phyloP scores from a whole-genome alignment of 2,888 invertebrate species.

The Cryptosula pallasiana region DNA sequence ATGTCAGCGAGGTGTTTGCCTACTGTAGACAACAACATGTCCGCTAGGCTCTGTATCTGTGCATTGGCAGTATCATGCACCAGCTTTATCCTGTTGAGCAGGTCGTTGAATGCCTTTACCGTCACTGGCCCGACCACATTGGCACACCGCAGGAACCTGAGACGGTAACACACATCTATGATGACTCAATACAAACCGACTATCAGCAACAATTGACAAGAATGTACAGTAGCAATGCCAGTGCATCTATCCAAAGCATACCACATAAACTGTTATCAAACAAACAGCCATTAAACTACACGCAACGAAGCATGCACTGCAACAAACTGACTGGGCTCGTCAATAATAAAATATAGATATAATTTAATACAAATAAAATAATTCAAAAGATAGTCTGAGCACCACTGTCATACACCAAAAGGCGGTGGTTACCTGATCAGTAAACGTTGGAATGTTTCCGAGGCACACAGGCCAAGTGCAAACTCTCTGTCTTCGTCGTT shows the following conservation, averaged over 20 bases:
- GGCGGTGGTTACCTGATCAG: not conserved
- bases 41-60: not conserved
- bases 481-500: slow-evolving; percentile 19
- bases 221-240: too few species aligned
- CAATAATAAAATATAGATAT: too few species aligned
- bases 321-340: too few species aligned
- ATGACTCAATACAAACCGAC: too few species aligned
- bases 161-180: too few species aligned
- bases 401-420: not conserved
- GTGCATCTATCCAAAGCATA: too few species aligned
- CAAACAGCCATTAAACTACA: too few species aligned
- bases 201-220: too few species aligned
- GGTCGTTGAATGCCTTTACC: not conserved
- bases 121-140: not conserved
- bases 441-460: slow-evolving; percentile 7
- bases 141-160: not conserved
- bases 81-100: slow-evolving; percentile 2
- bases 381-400: too few species aligned
- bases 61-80: slow-evolving; percentile 11
- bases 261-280: too few species aligned
- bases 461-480: slow-evolving; percentile 11
- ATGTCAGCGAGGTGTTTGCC: not conserved
- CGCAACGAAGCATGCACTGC: too few species aligned
- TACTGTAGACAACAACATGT: not conserved
- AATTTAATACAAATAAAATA: not conserved